These are phyloP conservation scores for Nymphalis c-album DNA, from an alignment of 2,888 invertebrate genomes.

Conservation along the genomic window DNA sequence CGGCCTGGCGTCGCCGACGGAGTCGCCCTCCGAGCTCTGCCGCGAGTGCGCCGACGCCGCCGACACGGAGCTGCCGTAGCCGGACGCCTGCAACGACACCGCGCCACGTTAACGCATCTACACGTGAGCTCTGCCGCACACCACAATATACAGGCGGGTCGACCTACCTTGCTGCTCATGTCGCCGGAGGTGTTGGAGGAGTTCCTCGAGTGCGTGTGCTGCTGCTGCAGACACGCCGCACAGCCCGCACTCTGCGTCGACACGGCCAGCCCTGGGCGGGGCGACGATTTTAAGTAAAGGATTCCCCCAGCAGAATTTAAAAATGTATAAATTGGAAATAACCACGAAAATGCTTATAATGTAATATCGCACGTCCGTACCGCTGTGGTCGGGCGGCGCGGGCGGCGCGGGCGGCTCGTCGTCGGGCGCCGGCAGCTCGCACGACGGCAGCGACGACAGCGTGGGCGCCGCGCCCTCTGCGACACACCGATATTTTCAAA, in stretches of 20 bases:
- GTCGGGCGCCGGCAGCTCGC: conserved; percentile 66
- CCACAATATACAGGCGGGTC: too few species aligned
- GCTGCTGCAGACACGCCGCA: conserved; percentile 66
- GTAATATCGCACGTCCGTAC: conserved; percentile 39
- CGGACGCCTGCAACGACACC: conserved; percentile 85
- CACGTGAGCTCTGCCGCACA: too few species aligned
- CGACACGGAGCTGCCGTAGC: conserved; percentile 92
- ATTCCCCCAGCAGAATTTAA: too few species aligned
- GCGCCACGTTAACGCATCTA: background rate
- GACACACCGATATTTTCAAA: too few species aligned
- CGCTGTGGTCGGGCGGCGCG: conserved; percentile 54
- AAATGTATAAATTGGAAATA: too few species aligned
- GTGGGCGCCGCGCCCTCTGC: conserved; percentile 46
- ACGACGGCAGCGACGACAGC: conserved; percentile 62
- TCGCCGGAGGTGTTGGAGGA: conserved; percentile 87
- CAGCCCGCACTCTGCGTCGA: conserved; percentile 42
- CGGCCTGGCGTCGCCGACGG: conserved; percentile 58
- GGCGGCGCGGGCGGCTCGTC: conserved; percentile 53
- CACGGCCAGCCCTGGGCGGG: conserved; percentile 42
- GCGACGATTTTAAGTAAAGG: too few species aligned
- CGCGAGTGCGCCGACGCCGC: conserved; percentile 93
- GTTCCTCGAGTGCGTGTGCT: conserved; percentile 86
- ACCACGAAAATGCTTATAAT: too few species aligned
- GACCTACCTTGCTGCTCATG: conserved; percentile 74
- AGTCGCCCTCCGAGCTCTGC: conserved; percentile 91